These are phyloP conservation scores for Phodopus roborovskii DNA, from an alignment of 2,113 vertebrate genomes.

Conservation along the genomic window DNA sequence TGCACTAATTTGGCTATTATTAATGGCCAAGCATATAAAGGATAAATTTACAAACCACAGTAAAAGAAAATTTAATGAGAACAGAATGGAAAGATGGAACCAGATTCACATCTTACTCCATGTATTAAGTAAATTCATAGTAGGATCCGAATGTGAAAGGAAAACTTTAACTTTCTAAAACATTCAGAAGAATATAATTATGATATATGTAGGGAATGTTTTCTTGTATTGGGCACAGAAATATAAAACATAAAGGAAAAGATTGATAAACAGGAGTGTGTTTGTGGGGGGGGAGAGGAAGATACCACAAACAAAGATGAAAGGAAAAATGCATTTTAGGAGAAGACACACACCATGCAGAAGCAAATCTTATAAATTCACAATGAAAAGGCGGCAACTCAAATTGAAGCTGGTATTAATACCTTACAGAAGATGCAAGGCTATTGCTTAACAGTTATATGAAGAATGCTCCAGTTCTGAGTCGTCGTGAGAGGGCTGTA, in stretches of 20 bases:
- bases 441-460: neutral
- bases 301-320: neutral
- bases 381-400: neutral
- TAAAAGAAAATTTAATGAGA: neutral
- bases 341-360: neutral
- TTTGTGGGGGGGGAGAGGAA: neutral
- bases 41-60: neutral
- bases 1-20: neutral
- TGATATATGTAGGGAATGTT: neutral
- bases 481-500: neutral
- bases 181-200: neutral
- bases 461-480: neutral
- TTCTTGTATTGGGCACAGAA: neutral
- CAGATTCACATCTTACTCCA: neutral
- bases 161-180: slow-evolving; percentile 14
- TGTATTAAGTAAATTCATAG: neutral
- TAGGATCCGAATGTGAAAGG: neutral
- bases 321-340: neutral
- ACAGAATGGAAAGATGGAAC: neutral
- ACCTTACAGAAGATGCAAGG: neutral
- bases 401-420: neutral
- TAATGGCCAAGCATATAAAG: neutral
- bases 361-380: neutral
- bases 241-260: neutral
- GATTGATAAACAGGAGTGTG: neutral